Evolutionary conservation across 2,888 invertebrate genomes (phyloP).

Genomic region (Nephrotoma flavescens): DNA sequence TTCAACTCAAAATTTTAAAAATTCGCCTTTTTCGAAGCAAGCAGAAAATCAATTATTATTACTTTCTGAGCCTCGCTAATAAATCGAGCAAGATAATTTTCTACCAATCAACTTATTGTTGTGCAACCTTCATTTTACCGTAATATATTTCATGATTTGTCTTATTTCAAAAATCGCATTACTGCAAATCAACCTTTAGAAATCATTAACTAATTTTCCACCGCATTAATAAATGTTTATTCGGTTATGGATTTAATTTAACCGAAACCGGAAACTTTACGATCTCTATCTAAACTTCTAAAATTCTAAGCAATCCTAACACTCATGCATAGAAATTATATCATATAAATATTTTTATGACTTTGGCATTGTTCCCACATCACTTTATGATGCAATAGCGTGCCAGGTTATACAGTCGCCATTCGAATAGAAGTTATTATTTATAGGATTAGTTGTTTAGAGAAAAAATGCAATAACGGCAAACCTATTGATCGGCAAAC

Average conservation of each 20-base stretch:
- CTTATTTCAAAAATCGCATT: neutral
- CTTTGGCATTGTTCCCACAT: neutral
- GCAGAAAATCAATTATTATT: no score
- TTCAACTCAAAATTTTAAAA: no score
- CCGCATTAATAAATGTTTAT: no score
- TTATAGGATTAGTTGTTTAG: neutral
- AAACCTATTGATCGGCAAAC: neutral
- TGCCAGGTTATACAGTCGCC: neutral
- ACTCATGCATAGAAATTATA: no score
- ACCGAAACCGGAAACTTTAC: neutral
- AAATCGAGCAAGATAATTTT: no score
- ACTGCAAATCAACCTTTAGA: neutral
- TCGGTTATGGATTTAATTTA: neutral
- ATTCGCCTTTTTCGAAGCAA: no score
- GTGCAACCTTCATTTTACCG: no score
- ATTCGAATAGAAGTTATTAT: neutral
- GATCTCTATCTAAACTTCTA: neutral
- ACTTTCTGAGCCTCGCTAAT: no score
- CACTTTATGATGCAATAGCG: neutral
- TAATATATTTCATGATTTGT: no score
- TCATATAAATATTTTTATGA: neutral
- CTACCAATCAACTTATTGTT: no score
- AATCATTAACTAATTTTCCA: neutral
- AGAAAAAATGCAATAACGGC: neutral
- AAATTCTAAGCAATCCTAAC: no score